Base-by-base conservation (phyloP, 1,140 invertebrate genomes). In the Ostrea denselamellosa region DNA sequence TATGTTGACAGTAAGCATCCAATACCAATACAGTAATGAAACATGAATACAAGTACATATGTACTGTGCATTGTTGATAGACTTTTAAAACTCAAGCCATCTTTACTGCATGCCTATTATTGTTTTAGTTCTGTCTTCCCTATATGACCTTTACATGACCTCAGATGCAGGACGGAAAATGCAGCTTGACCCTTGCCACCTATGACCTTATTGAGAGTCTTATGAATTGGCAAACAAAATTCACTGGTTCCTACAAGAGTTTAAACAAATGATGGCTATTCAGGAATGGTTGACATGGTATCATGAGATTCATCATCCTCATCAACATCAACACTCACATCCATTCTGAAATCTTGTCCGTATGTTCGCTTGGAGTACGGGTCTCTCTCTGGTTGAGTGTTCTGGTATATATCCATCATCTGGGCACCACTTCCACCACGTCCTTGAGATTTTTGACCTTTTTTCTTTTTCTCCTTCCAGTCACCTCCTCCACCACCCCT, bases 301-400 rank as follows among this genome's bases (percentile, higher is more conserved):
- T 83, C 81, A 56, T 34, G 52, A 34, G 56, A 25, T 12, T 25
- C 28, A 81, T 54, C 44, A 62, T 87, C 81, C 54, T 54, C 77
- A 81, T 86, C 65, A 56, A 34, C 51, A 12, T 83, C 81, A 52
- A 85, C 86, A 90, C 90, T 90, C 89, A 90, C 90, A 89, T 90
- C 90, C 90, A 90, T 90, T 25, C 87, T 87, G 88, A 90, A 90
- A 51, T 85, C 54, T 54, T 65, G 83, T 44, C 83, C 83, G 22
- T 85, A 85, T 9, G 12, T 25, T 34, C 83, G 44, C 54, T 62
- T 85, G 8, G 44, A 52, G 54, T 85, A 56, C 8, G 53, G 52
- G 17, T 85, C 83, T 65, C 53, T 85, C 53, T 85, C 82, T 25
- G 44, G 51, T 8, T 86, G 62, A 12, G 7, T 22, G 19, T 65